phyloP scores from a whole-genome alignment of 2,113 vertebrate genomes.

The Lasiurus borealis region DNA sequence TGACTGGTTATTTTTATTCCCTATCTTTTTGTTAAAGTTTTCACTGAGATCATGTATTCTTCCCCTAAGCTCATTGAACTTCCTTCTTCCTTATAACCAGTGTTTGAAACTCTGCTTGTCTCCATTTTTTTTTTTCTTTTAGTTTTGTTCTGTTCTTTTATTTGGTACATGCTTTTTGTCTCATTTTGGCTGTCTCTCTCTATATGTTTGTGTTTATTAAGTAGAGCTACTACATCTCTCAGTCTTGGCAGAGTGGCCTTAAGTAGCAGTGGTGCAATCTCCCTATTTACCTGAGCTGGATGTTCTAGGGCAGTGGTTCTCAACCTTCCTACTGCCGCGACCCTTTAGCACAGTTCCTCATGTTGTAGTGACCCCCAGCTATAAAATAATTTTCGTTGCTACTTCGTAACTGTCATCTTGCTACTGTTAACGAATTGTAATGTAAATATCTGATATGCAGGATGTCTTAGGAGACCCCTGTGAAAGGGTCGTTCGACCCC shows the following conservation, averaged over 20 bases:
- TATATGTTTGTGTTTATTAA: not conserved
- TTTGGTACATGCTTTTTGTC: not conserved
- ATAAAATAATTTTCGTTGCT: too few relatives aligned
- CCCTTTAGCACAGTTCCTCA: too few relatives aligned
- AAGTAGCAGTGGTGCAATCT: not conserved
- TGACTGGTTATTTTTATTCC: not conserved
- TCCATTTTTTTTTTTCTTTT: not conserved
- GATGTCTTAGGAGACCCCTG: too few relatives aligned
- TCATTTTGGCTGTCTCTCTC: not conserved
- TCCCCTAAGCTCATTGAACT: not conserved
- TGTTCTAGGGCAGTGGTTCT: not conserved
- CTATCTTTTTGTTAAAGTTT: not conserved
- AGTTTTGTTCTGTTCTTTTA: not conserved
- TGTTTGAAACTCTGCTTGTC: not conserved
- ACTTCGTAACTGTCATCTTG: too few relatives aligned
- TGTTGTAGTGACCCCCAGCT: too few relatives aligned
- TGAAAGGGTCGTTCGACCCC: too few relatives aligned
- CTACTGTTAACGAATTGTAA: too few relatives aligned
- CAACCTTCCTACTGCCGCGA: too few relatives aligned
- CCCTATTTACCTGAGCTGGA: not conserved
- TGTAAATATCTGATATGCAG: too few relatives aligned
- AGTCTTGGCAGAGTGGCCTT: not conserved
- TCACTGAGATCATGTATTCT: not conserved
- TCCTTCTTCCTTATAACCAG: not conserved
- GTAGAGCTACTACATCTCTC: not conserved